These are phyloP conservation scores for Apodemus speciosus DNA, from an alignment of 2,113 vertebrate genomes.

Conservation along the genomic window DNA sequence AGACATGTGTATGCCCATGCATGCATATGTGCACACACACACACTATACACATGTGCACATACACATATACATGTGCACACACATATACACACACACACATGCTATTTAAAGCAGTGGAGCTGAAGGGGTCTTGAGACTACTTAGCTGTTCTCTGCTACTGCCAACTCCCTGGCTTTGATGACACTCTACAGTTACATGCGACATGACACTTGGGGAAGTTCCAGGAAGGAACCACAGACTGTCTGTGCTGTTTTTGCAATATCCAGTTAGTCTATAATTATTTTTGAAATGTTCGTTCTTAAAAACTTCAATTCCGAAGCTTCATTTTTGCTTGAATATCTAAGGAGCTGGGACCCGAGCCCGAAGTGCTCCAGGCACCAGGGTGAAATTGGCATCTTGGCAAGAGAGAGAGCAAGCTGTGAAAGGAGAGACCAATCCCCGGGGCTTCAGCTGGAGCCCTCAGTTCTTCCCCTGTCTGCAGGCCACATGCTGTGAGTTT, in stretches of 20 bases:
- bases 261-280: constrained; percentile 13
- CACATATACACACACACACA: background rate
- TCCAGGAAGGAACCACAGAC: background rate
- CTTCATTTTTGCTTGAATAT: background rate
- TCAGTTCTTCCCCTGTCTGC: background rate
- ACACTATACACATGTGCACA: too few species aligned
- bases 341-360: background rate
- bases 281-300: constrained; percentile 24
- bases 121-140: background rate
- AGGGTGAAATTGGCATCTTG: background rate
- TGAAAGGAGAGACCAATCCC: background rate
- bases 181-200: background rate
- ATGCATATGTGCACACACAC: background rate
- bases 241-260: background rate
- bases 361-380: background rate
- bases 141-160: rapidly evolving
- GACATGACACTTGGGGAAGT: background rate
- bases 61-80: background rate
- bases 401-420: background rate
- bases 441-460: background rate
- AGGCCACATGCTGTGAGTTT: background rate
- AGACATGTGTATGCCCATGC: background rate
- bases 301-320: background rate
- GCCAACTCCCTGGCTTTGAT: background rate
- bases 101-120: background rate